These are phyloP conservation scores for Chloroclystis v-ata DNA, from an alignment of 2,888 invertebrate genomes.

Conservation along the genomic window DNA sequence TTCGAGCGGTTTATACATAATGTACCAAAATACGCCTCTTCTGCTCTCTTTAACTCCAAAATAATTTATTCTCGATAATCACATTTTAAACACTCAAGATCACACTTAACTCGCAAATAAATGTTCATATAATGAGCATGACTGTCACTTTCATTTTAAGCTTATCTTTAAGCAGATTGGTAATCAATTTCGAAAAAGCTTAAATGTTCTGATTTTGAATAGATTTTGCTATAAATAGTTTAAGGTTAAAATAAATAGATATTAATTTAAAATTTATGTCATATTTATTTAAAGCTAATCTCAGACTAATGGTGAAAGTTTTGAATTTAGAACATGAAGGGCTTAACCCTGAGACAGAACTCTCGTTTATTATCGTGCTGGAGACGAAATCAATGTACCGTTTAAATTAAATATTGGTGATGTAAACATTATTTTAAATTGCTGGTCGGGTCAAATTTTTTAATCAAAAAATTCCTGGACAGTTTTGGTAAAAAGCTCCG, in stretches of 20 bases:
- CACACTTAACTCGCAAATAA: slow-evolving; percentile 14
- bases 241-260: not conserved
- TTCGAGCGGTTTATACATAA: too few relatives aligned
- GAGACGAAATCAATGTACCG: not conserved
- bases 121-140: slow-evolving; percentile 12
- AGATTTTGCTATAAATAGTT: slow-evolving; percentile 4
- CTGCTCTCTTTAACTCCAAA: too few relatives aligned
- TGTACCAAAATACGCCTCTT: too few relatives aligned
- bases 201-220: slow-evolving; percentile 11
- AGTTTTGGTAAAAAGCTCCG: too few relatives aligned
- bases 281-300: too few relatives aligned
- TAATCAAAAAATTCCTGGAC: too few relatives aligned
- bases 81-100: slow-evolving; percentile 9
- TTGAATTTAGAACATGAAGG: not conserved
- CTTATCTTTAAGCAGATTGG: slow-evolving; percentile 3
- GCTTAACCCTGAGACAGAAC: not conserved
- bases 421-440: too few relatives aligned
- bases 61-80: too few relatives aligned
- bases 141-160: slow-evolving; percentile 14
- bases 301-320: not conserved
- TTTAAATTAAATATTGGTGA: not conserved
- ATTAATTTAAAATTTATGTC: not conserved
- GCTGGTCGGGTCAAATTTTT: too few relatives aligned
- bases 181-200: slow-evolving; percentile 14
- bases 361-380: not conserved